These are phyloP conservation scores for Dascillus cervinus DNA, from an alignment of 2,888 invertebrate genomes.

Conservation along the genomic window DNA sequence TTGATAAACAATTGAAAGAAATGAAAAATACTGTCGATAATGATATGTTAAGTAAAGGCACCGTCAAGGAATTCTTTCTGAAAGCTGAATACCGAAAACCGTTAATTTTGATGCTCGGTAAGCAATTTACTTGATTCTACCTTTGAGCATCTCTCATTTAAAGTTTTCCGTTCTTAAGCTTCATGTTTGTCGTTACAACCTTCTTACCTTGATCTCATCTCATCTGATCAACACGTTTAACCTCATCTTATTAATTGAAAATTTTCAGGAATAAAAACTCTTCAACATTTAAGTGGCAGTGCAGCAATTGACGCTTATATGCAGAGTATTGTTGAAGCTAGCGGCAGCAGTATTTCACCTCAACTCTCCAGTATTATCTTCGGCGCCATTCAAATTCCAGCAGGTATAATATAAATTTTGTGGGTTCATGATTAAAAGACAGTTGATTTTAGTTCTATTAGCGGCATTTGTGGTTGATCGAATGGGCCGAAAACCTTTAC, in stretches of 20 bases:
- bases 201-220: too few species aligned
- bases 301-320: constrained; percentile 53
- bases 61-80: constrained; percentile 31
- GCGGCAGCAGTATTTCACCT: constrained; percentile 45
- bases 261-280: constrained; percentile 46
- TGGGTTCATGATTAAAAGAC: too few species aligned
- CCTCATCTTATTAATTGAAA: too few species aligned
- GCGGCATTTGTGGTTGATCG: constrained; percentile 42
- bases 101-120: constrained; percentile 44
- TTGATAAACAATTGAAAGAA: constrained; percentile 25
- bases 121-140: constrained; percentile 11
- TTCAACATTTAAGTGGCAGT: constrained; percentile 54
- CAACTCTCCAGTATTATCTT: constrained; percentile 50
- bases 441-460: too few species aligned
- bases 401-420: too few species aligned
- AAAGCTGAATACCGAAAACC: constrained; percentile 21
- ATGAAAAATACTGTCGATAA: constrained; percentile 30
- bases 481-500: constrained; percentile 48
- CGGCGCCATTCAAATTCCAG: constrained; percentile 49
- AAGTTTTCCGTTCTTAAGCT: too few species aligned
- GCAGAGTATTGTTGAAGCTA: constrained; percentile 50
- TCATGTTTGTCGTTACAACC: too few species aligned
- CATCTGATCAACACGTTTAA: too few species aligned
- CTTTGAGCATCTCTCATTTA: too few species aligned
- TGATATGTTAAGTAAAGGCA: constrained; percentile 33